Base-by-base conservation (phyloP, 2,797 vertebrate genomes). In the Pantherophis alleghaniensis region DNA sequence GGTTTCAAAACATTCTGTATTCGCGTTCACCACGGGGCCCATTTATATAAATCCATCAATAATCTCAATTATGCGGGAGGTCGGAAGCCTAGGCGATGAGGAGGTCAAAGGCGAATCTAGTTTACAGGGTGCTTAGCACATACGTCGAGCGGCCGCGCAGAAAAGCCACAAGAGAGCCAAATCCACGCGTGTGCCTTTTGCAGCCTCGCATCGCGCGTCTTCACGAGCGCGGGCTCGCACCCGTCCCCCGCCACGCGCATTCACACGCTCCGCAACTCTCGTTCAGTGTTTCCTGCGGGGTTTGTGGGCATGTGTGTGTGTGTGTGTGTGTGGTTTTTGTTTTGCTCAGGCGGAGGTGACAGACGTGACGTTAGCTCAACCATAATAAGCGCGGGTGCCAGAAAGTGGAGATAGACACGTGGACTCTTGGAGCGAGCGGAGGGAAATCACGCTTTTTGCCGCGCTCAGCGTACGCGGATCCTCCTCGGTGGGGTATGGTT, bases 341-440 rank as follows among this genome's bases (percentile, higher is more conserved):
- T 96, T 96, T 22, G 94, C 94, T 90, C 26, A 51, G 95, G 42
- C 87, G 18, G 87, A 66, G 14, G 61, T 20, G 16, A n/a, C 26
- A 18, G 86, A 26, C 14, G 74, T 42, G 74, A 11, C 37, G 20
- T 83, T 83, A 22, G 37, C 37, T 42, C 37, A 24, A 47, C 37
- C 9, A 47, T 95, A 95, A 74, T 18, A 37, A 87, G 94, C 92
- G 88, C 12, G 94, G 94, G 94, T 94, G 93, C 93, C 93, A 79
- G 94, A 92, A 95, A 95, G 53, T 88, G 95, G 94, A 94, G 93
- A 95, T 95, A 94, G 56, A 10, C 37, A 51, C 32, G 59, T 51
- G 61, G 94, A 94, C 94, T 96, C 96, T 94, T 93, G 97, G 95
- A 96, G 94, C 95, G 94, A 96, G 95, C 95, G 92, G 95, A 93